Conservation (phyloP, 2,797 vertebrate genomes). For the Xiphorhynchus erythropygius region DNA sequence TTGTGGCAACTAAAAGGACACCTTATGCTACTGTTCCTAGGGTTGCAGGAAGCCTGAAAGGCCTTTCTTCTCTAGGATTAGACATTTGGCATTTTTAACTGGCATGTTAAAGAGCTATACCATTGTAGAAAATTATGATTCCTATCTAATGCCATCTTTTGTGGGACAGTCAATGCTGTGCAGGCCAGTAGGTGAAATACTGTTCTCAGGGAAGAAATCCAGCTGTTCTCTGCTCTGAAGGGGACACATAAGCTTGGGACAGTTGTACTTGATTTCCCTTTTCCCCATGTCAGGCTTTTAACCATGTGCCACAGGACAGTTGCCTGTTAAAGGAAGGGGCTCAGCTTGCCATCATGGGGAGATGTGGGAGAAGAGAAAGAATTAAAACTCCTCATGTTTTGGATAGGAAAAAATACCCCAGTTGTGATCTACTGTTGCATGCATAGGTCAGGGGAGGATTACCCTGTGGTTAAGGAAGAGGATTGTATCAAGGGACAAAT, state of each 20-base stretch:
- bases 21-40: not conserved
- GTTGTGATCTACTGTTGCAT: constrained; percentile 37
- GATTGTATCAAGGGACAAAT: constrained; percentile 42
- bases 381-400: not conserved
- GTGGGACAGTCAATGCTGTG: not conserved
- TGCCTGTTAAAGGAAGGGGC: not conserved
- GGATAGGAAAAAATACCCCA: constrained; percentile 9
- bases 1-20: not conserved
- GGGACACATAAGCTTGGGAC: not conserved
- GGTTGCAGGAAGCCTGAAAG: not conserved
- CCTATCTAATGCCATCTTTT: not conserved
- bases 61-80: not conserved
- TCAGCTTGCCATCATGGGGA: not conserved
- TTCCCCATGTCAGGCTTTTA: not conserved
- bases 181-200: not conserved
- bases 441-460: constrained; percentile 31
- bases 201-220: not conserved
- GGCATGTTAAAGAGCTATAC: not conserved
- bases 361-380: not conserved
- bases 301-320: not conserved
- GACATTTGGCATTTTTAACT: not conserved
- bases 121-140: not conserved
- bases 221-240: not conserved
- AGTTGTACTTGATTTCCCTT: not conserved
- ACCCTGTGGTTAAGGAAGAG: constrained; percentile 29